Conservation (phyloP, 1,140 invertebrate species). For the Anthonomus grandis region DNA sequence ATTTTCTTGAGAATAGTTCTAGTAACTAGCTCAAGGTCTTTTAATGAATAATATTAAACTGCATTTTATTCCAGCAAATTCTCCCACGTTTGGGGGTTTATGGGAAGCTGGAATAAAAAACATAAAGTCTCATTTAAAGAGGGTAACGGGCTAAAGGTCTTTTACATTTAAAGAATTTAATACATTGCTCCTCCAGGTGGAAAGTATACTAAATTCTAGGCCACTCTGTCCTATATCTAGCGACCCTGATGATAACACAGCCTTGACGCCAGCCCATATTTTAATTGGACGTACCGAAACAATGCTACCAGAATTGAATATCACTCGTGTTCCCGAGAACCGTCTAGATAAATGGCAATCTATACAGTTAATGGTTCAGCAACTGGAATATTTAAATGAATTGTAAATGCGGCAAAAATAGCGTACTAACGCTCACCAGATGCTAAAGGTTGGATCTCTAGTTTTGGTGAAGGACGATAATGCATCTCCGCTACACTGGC, state of each 20-base stretch:
- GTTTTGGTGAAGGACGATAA: neutral
- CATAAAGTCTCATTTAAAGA: slow-evolving; percentile 20
- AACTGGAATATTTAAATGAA: neutral
- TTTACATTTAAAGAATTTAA: slow-evolving; percentile 9
- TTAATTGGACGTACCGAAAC: too few species aligned
- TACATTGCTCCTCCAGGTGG: neutral
- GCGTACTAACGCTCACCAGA: neutral
- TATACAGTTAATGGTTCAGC: neutral
- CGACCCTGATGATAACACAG: too few species aligned
- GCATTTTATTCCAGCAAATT: slow-evolving; percentile 31
- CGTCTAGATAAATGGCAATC: slow-evolving; percentile 5
- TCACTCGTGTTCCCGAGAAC: too few species aligned
- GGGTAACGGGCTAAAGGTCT: slow-evolving; percentile 6
- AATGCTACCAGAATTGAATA: too few species aligned
- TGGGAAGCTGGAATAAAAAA: slow-evolving; percentile 19
- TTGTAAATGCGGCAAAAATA: neutral
- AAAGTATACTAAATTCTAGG: too few species aligned
- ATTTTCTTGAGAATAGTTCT: neutral
- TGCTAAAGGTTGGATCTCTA: neutral
- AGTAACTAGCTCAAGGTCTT: neutral
- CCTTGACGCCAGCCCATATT: too few species aligned
- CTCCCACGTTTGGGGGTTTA: slow-evolving; percentile 28
- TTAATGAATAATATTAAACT: slow-evolving; percentile 18
- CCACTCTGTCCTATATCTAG: too few species aligned
- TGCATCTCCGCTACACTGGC: neutral